Evolutionary conservation across 2,888 invertebrate species (phyloP).

Genomic region (Himalopsyche anomala): DNA sequence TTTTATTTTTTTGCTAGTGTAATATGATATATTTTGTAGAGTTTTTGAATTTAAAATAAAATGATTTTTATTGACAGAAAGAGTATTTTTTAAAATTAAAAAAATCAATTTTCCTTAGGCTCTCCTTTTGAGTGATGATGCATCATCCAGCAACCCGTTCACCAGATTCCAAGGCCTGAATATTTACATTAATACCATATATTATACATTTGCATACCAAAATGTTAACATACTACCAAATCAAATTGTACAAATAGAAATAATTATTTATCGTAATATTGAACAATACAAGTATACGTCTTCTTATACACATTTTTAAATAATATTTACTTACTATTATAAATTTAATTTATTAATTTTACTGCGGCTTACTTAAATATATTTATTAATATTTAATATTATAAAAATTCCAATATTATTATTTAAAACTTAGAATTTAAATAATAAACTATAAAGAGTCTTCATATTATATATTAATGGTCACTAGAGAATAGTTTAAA

Average conservation of each 20-base stretch:
- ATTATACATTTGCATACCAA: not conserved
- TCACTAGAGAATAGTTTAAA: too few relatives aligned
- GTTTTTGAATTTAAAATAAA: not conserved
- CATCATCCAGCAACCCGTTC: constrained; percentile 47
- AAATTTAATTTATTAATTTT: too few relatives aligned
- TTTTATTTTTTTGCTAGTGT: constrained; percentile 32
- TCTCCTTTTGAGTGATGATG: constrained; percentile 64
- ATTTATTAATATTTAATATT: too few relatives aligned
- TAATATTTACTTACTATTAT: too few relatives aligned
- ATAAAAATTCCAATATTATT: too few relatives aligned
- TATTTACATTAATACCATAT: not conserved
- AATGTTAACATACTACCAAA: constrained; percentile 12
- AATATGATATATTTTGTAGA: constrained; percentile 29
- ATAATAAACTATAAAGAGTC: too few relatives aligned
- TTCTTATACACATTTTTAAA: too few relatives aligned
- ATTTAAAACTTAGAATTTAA: too few relatives aligned
- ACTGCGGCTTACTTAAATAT: too few relatives aligned
- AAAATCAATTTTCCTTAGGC: constrained; percentile 64
- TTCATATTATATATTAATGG: too few relatives aligned
- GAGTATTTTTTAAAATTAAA: constrained; percentile 45
- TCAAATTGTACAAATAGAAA: constrained; percentile 1
- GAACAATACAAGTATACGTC: too few relatives aligned
- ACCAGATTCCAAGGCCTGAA: constrained; percentile 54
- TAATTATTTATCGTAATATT: not conserved
- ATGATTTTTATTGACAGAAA: constrained; percentile 25